Base-by-base conservation (phyloP, 1,140 invertebrate genomes). In the Cotesia vestalis region DNA sequence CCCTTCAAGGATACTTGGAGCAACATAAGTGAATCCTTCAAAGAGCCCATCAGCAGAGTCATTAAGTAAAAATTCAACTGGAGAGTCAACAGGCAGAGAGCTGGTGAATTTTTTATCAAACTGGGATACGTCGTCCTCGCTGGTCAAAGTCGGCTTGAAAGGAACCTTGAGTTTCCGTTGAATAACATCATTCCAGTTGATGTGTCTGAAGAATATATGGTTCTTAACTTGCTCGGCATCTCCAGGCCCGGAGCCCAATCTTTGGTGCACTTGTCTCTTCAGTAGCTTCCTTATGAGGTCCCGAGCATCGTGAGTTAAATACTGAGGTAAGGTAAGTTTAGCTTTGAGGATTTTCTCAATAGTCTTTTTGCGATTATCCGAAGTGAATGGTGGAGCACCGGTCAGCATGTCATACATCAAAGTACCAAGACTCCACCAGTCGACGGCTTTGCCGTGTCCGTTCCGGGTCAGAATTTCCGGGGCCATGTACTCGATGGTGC, bases 401-500 rank as follows among this genome's bases (percentile, higher is more conserved):
- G 97, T 98, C 55, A 99, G 89, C 98, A 99, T 99, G 83, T 99
- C 98, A 84, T 96, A 99, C 92, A 98, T 96, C 14, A 99, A 89
- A 69, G 97, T 97, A 78, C 98, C 98, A 69, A 99, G 90, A 79
- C 95, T 97, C 98, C 98, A 99, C 98, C 98, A 99, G 88, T 99
- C 98, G 1, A 99, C 98, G 61, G 96, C 96, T 89, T 98, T 98
- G 11, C 95, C 97, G 89, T 99, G 98, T 55, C 98, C 98, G 87
- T 91, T 94, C 81, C 97, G 89, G 61, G 95, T 96, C 72, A 99
- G 88, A 79, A 99, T 98, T 90, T 99, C 98, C 66, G 98, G 98
- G 53, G 98, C 97, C 96, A 99, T 99, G 83, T 99, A 99, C 88
- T 99, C 97, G 83, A 99, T 98, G 68, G 98, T 99, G 66, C 98